These are phyloP conservation scores for Cherax destructor DNA, from an alignment of 1,140 invertebrate species.

Conservation along the genomic window DNA sequence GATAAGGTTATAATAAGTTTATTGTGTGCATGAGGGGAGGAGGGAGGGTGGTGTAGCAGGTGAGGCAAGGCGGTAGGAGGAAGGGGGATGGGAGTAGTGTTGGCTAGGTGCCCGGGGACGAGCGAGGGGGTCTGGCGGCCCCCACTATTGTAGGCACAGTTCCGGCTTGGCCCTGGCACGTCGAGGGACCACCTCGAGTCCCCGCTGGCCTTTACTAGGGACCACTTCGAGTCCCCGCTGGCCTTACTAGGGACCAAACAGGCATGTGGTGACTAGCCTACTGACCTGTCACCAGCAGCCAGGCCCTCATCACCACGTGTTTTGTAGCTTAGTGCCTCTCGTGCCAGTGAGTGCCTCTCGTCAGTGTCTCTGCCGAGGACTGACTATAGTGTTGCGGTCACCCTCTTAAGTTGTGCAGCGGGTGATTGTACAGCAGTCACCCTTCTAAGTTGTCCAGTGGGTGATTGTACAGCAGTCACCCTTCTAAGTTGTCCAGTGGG, in stretches of 20 bases:
- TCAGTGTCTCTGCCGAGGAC: too few species aligned
- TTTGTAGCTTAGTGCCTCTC: not conserved
- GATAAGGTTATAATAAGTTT: too few species aligned
- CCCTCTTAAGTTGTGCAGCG: not conserved
- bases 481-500: not conserved
- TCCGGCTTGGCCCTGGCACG: slow-evolving; percentile 45
- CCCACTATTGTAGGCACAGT: slow-evolving; percentile 45
- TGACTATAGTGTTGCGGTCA: not conserved
- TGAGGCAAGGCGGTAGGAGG: not conserved
- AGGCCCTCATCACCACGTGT: not conserved
- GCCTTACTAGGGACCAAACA: slow-evolving; percentile 41
- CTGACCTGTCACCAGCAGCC: not conserved
- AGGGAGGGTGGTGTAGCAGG: not conserved
- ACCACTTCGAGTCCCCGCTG: slow-evolving; percentile 15
- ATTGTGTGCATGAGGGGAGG: not conserved
- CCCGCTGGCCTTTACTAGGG: slow-evolving; percentile 39
- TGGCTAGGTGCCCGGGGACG: slow-evolving; percentile 29
- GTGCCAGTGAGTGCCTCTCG: not conserved
- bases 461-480: not conserved
- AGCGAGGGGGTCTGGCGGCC: slow-evolving; percentile 30
- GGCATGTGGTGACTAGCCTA: slow-evolving; percentile 13
- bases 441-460: not conserved
- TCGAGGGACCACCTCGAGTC: slow-evolving; percentile 13
- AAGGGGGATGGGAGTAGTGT: not conserved
- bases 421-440: not conserved